These are phyloP conservation scores for Bradynema listronoti DNA, from an alignment of 1,140 invertebrate genomes.

Conservation along the genomic window DNA sequence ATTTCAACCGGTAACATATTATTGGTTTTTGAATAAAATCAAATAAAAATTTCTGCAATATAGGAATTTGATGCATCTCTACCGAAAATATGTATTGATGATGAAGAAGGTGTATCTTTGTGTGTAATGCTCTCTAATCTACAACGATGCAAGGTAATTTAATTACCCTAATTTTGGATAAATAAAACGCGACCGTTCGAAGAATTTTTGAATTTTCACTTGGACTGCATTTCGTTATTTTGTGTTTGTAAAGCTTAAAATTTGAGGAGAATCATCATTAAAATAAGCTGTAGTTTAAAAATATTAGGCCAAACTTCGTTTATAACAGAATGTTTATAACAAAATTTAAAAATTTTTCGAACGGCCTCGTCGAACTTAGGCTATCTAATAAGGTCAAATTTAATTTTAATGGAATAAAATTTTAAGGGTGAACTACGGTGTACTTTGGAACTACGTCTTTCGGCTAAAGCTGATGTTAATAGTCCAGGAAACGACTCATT, in stretches of 20 bases:
- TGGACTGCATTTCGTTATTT: no score
- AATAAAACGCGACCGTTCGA: no score
- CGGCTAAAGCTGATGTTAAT: conserved; percentile 12
- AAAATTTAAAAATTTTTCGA: conserved; percentile 7
- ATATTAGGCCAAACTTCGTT: no score
- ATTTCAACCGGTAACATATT: conserved; percentile 33
- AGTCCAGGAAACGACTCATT: no score
- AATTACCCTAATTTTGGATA: no score
- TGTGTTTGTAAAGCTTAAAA: no score
- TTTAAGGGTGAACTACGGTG: conserved; percentile 46
- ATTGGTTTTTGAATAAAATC: neutral
- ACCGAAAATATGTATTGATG: conserved; percentile 43
- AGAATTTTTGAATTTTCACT: no score
- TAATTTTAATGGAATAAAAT: conserved; percentile 10
- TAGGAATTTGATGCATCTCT: conserved; percentile 34
- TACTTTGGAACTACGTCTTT: conserved; percentile 31
- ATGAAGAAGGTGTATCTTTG: conserved; percentile 52
- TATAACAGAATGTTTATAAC: no score
- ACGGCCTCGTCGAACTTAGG: conserved; percentile 2
- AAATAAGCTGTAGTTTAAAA: no score
- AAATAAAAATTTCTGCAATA: neutral
- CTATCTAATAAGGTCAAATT: conserved; percentile 1
- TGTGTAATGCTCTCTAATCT: conserved; percentile 47
- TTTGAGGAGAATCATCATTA: no score
- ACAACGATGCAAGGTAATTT: conserved; percentile 37